These are phyloP conservation scores for Lindbergichthys nudifrons DNA, from an alignment of 2,797 vertebrate species.

Conservation along the genomic window DNA sequence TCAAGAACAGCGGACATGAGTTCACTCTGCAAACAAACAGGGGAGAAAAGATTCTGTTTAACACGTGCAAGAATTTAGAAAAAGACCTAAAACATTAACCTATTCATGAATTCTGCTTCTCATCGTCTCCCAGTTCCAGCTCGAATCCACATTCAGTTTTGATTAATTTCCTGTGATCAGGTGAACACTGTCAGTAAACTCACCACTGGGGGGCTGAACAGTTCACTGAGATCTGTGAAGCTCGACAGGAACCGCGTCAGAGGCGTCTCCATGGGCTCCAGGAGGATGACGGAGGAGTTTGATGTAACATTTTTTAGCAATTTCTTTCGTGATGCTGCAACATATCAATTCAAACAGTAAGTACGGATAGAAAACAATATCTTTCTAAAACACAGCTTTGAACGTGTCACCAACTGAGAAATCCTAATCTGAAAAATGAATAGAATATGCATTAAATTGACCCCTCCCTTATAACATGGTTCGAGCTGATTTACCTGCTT, in stretches of 20 bases:
- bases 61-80: not conserved
- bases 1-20: constrained; percentile 78
- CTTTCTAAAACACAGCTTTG: not conserved
- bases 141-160: not conserved
- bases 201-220: constrained; percentile 86
- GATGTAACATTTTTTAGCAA: constrained; percentile 79
- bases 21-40: constrained; percentile 71
- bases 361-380: not conserved
- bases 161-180: not conserved
- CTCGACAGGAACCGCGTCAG: constrained; percentile 88
- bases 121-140: not conserved
- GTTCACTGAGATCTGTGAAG: constrained; percentile 77
- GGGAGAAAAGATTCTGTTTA: not conserved
- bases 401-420: not conserved
- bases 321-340: constrained; percentile 83
- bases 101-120: not conserved
- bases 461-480: not conserved
- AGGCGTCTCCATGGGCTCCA: constrained; percentile 89
- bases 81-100: not conserved
- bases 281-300: constrained; percentile 84
- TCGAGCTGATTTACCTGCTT: constrained; percentile 76
- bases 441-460: not conserved
- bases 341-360: not conserved
- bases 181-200: constrained; percentile 14
- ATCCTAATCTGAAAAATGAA: not conserved